Evolutionary conservation across 2,888 invertebrate genomes (phyloP).

Genomic region (Protophormia terraenovae): DNA sequence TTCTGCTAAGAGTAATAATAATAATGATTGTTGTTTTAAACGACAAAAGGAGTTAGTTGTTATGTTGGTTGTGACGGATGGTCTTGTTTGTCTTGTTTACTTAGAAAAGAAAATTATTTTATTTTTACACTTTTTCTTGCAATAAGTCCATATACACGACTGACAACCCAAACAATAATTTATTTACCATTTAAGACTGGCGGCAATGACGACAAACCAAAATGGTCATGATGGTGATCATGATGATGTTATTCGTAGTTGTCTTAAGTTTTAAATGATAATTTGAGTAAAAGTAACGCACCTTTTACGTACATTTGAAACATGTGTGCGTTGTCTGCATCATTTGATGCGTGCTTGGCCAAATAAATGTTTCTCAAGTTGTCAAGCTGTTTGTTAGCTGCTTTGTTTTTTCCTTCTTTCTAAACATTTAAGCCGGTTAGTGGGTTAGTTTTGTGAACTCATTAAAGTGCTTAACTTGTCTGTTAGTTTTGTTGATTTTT

Average conservation of each 20-base stretch:
- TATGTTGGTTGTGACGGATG: too few relatives aligned
- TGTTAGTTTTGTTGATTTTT: not conserved
- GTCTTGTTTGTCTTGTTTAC: constrained; percentile 59
- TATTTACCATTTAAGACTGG: constrained; percentile 22
- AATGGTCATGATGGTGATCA: not conserved
- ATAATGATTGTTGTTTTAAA: not conserved
- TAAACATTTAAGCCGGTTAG: constrained; percentile 49
- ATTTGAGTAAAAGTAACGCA: constrained; percentile 59
- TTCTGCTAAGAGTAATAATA: constrained; percentile 33
- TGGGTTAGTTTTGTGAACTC: constrained; percentile 60
- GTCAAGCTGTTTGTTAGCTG: constrained; percentile 3
- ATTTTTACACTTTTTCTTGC: constrained; percentile 19
- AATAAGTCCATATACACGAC: not conserved
- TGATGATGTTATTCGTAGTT: not conserved
- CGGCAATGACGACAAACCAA: constrained; percentile 20
- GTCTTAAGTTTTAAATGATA: constrained; percentile 2
- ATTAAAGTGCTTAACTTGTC: constrained; percentile 6
- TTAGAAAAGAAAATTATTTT: constrained; percentile 65
- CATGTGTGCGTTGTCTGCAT: constrained; percentile 35
- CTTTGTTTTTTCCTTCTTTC: not conserved
- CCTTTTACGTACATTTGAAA: constrained; percentile 38
- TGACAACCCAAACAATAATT: constrained; percentile 18
- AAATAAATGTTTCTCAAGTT: constrained; percentile 20
- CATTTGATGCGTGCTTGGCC: constrained; percentile 47
- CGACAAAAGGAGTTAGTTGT: constrained; percentile 20